phyloP scores from a whole-genome alignment of 1,140 invertebrate genomes.

The Ceratosolen fusciceps region DNA sequence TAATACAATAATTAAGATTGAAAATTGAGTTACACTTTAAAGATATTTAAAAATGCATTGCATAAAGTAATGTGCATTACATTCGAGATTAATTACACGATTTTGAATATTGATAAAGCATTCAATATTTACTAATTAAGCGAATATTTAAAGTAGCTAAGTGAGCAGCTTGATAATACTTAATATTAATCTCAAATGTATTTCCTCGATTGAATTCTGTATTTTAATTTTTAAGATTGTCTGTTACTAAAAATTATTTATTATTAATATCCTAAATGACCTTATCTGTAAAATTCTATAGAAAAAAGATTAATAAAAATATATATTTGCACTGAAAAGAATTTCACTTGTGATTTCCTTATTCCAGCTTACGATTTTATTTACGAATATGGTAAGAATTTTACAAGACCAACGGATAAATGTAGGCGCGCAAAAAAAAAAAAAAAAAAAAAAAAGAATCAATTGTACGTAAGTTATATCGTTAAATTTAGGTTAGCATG shows the following conservation, averaged over 20 bases:
- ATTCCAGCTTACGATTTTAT: not conserved
- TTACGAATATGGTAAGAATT: not conserved
- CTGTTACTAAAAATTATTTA: conserved; percentile 16
- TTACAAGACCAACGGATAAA: not conserved
- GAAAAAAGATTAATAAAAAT: conserved; percentile 35
- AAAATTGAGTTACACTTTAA: conserved; percentile 28
- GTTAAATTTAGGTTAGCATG: not conserved
- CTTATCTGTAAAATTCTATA: conserved; percentile 39
- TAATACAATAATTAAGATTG: conserved; percentile 25
- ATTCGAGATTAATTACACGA: not conserved
- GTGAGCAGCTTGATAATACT: not conserved
- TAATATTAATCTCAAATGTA: conserved; percentile 10
- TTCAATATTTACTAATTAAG: not conserved
- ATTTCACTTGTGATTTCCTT: not conserved
- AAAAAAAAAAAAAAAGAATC: not conserved
- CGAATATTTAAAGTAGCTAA: not conserved
- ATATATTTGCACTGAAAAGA: conserved; percentile 46
- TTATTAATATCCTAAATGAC: conserved; percentile 15
- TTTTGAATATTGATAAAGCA: not conserved
- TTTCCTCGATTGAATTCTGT: conserved; percentile 1
- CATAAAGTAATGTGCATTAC: not conserved
- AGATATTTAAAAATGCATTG: not conserved
- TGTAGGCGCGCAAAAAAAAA: not conserved
- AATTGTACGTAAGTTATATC: conserved; percentile 1
- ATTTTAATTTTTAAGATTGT: not conserved